phyloP scores from a whole-genome alignment of 1,140 invertebrate species.

The Laupala kohalensis region DNA sequence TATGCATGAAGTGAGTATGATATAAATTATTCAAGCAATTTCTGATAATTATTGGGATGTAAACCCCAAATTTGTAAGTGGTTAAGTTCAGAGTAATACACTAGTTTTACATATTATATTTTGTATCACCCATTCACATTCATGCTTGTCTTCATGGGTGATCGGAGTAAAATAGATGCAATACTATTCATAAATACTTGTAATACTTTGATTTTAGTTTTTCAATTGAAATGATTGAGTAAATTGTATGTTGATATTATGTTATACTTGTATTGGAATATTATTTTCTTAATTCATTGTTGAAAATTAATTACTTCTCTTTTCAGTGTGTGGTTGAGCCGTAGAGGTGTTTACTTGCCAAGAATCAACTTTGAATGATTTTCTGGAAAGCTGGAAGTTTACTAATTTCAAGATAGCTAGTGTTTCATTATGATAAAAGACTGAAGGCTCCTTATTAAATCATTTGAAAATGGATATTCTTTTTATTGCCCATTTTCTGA shows the following conservation, averaged over 20 bases:
- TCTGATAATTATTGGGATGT: no score
- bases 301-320: slow-evolving; percentile 19
- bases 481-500: neutral
- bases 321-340: slow-evolving; percentile 50
- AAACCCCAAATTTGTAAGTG: no score
- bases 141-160: neutral
- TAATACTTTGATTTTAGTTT: no score
- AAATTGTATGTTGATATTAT: slow-evolving; percentile 5
- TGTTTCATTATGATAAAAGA: neutral
- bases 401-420: neutral
- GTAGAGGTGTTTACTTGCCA: slow-evolving; percentile 46
- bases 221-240: no score
- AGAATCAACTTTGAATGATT: slow-evolving; percentile 44
- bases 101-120: neutral
- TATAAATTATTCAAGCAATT: no score
- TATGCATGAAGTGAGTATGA: no score
- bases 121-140: neutral
- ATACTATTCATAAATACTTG: neutral
- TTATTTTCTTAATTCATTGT: slow-evolving; percentile 23
- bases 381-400: neutral
- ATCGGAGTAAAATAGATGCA: neutral
- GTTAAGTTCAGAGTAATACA: no score
- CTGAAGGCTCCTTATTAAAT: neutral
- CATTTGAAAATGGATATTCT: neutral
- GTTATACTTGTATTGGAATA: slow-evolving; percentile 23